A percentile compares a stretch with the other conserved stretches of the same genome.
Conservation (phyloP, 2,113 vertebrate genomes). For the Microcebus tavaratra region DNA sequence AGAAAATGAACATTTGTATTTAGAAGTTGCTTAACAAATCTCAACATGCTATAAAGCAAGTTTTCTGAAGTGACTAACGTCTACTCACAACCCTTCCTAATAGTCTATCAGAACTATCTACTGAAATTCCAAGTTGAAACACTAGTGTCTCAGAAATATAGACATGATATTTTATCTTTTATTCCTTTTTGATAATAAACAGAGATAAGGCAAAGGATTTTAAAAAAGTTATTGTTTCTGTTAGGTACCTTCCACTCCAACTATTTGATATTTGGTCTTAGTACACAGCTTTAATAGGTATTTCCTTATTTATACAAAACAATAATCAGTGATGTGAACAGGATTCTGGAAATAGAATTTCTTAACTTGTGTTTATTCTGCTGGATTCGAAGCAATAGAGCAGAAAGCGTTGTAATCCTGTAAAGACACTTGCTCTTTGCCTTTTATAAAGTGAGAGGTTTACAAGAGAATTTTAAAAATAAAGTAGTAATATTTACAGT, state of each 20-base stretch:
- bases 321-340: conserved; percentile 42
- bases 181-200: conserved; percentile 21
- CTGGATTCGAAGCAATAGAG: conserved; percentile 37
- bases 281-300: conserved; percentile 1
- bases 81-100: neutral
- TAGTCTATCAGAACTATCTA: neutral
- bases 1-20: neutral
- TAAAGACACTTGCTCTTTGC: neutral
- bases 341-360: conserved; percentile 49
- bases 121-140: neutral
- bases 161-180: neutral
- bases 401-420: conserved; percentile 47
- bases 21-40: neutral
- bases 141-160: neutral
- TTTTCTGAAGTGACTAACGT: neutral
- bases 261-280: conserved; percentile 44
- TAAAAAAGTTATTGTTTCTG: conserved; percentile 10
- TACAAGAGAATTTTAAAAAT: neutral
- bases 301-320: conserved; percentile 62
- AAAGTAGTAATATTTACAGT: conserved; percentile 10
- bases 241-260: neutral
- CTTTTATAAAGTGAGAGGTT: neutral
- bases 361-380: conserved; percentile 37
- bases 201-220: neutral
- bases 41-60: neutral